Percentiles rank a stretch among this genome's conserved stretches.
Conservation (phyloP, 2,113 vertebrate species). For the Blennius ocellaris region DNA sequence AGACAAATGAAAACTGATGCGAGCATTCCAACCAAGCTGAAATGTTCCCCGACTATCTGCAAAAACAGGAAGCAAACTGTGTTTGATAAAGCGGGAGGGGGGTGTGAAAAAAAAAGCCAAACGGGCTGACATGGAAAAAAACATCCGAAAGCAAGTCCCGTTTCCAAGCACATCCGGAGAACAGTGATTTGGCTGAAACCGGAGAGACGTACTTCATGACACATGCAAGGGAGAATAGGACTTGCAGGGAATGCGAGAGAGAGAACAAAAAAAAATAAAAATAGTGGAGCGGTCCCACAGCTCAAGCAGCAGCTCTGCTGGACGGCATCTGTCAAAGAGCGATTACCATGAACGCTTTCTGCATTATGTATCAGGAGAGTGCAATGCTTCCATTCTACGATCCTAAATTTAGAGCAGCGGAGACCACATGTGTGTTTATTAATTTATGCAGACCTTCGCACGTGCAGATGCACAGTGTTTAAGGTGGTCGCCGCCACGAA, state of each 20-base stretch:
- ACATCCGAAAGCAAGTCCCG: constrained; percentile 9
- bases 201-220: constrained; percentile 27
- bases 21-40: constrained; percentile 29
- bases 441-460: constrained; percentile 35
- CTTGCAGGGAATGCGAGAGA: constrained; percentile 1
- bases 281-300: constrained; percentile 13
- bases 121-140: constrained; percentile 8
- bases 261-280: constrained; percentile 2
- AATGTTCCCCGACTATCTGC: constrained; percentile 17
- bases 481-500: constrained; percentile 42
- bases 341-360: constrained; percentile 64
- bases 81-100: constrained; percentile 47
- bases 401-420: constrained; percentile 10
- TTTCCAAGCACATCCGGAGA: constrained; percentile 27
- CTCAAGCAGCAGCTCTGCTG: constrained; percentile 25
- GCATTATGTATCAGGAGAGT: constrained; percentile 44
- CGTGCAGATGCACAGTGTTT: constrained; percentile 14
- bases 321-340: constrained; percentile 53
- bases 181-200: constrained; percentile 56
- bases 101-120: constrained; percentile 14
- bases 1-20: constrained; percentile 30
- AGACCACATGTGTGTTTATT: constrained; percentile 20
- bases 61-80: constrained; percentile 68
- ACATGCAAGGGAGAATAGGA: constrained; percentile 16
- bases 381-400: constrained; percentile 15